These are phyloP conservation scores for Pterophyllum scalare DNA, from an alignment of 2,113 vertebrate genomes.

Conservation along the genomic window DNA sequence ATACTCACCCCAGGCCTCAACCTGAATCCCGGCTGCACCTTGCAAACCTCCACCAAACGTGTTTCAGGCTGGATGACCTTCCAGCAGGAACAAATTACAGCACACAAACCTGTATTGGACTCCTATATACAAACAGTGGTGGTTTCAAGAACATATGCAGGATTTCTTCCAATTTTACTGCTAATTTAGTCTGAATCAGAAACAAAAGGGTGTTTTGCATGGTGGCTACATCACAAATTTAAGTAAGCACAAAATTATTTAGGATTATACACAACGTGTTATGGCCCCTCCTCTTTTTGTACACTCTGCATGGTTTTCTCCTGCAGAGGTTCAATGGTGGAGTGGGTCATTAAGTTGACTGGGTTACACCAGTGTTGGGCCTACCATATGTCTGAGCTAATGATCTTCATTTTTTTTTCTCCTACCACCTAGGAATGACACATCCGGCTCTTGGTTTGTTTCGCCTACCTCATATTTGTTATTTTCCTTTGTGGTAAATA, in stretches of 20 bases:
- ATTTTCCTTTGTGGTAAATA: too few species aligned
- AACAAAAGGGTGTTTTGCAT: not conserved
- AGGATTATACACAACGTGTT: too few species aligned
- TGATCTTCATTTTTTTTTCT: too few species aligned
- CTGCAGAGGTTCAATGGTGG: too few species aligned
- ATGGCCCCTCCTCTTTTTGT: too few species aligned
- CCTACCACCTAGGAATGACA: too few species aligned
- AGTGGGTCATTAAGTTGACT: too few species aligned
- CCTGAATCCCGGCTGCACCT: not conserved
- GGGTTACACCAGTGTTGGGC: too few species aligned
- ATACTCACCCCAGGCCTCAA: not conserved
- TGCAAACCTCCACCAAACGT: slow-evolving; percentile 19
- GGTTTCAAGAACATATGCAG: slow-evolving; percentile 47
- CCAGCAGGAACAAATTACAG: slow-evolving; percentile 62
- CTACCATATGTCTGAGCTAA: too few species aligned
- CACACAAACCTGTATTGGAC: slow-evolving; percentile 49
- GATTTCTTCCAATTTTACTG: not conserved
- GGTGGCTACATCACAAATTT: not conserved
- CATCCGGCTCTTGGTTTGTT: too few species aligned
- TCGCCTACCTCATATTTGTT: too few species aligned
- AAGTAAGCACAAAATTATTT: not conserved
- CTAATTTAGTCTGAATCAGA: not conserved
- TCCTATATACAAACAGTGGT: slow-evolving; percentile 48
- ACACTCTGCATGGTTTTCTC: too few species aligned
- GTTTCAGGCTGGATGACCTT: slow-evolving; percentile 56